Evolutionary conservation across 2,797 vertebrate genomes (phyloP), one percentile per base, ranked within the genome.

Genomic region (Austrolebias charrua): DNA sequence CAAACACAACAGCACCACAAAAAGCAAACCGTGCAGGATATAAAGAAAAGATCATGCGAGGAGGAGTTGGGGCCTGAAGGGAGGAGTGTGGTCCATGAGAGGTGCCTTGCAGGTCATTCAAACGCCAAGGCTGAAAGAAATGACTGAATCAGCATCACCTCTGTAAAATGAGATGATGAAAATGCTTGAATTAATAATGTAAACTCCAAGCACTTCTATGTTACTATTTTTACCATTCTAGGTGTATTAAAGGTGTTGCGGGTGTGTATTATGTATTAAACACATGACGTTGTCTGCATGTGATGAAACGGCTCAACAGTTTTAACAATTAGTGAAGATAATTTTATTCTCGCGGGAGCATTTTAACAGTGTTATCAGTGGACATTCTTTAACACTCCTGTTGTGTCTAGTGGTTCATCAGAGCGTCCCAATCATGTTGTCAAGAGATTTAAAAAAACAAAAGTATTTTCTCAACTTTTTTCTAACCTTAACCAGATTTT

Each of bases 121-220:
- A 94, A 95, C 92, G 86, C 92, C 93, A 95, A 94, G 92, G 92
- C 93, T 94, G 92, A 93, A 91, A 77, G 83, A 89, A 91, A 61
- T 76, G 75, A 84, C 75, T 76, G 71, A 77, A 76, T 87, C 84
- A 89, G 86, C 85, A 90, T 90, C 84, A 88, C 87, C 80, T 71
- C 63, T 89, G 69, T 63, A 79, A 79, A 81, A 65, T 10, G 60
- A 81, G 77, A 88, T 78, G 77, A 82, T 82, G 76, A 80, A 70
- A 71, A 78, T 78, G 73, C 69, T 53, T 29, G 10, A 28, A 72
- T 69, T 72, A 73, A 75, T 79, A 63, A 8, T 77, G 78, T 55
- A 75, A 71, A 76, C 82, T 79, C 73, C 24, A 60, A 70, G 62
- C 40, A 13, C 70, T 38, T 60, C 42, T 51, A 57, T 68, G 59